These are phyloP conservation scores for Crocuta crocuta DNA, from an alignment of 2,113 vertebrate genomes.

Conservation along the genomic window DNA sequence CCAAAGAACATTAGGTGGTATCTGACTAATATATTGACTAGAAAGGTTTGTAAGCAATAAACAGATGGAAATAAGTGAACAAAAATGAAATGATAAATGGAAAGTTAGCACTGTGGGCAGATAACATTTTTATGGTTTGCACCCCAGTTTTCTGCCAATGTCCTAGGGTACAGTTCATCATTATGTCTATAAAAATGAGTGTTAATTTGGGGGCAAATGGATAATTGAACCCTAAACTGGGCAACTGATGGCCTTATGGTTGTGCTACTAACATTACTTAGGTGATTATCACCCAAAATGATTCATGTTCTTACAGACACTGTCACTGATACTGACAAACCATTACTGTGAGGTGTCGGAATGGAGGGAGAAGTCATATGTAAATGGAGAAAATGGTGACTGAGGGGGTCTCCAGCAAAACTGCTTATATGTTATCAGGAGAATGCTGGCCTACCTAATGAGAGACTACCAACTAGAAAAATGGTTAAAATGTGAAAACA, in stretches of 20 bases:
- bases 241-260: not conserved
- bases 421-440: not conserved
- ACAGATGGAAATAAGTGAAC: slow-evolving; percentile 43
- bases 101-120: not conserved
- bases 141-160: slow-evolving; percentile 12
- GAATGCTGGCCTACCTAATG: not conserved
- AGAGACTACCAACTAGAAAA: not conserved
- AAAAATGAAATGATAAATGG: slow-evolving; percentile 59
- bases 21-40: slow-evolving; percentile 27
- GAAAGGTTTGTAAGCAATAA: slow-evolving; percentile 49
- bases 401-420: not conserved
- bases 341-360: not conserved
- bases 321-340: not conserved
- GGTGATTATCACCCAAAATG: slow-evolving; percentile 10
- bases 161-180: slow-evolving; percentile 21
- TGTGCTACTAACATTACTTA: slow-evolving; percentile 31
- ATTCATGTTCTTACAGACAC: not conserved
- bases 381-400: not conserved
- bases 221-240: slow-evolving; percentile 50
- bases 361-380: not conserved
- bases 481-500: slow-evolving; percentile 6
- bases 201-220: slow-evolving; percentile 48
- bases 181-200: slow-evolving; percentile 34
- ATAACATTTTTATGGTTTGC: slow-evolving; percentile 36
- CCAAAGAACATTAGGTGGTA: not conserved